Evolutionary conservation across 1,140 invertebrate genomes (phyloP), one percentile per base, ranked within the genome.

Genomic region (Campodea augens): DNA sequence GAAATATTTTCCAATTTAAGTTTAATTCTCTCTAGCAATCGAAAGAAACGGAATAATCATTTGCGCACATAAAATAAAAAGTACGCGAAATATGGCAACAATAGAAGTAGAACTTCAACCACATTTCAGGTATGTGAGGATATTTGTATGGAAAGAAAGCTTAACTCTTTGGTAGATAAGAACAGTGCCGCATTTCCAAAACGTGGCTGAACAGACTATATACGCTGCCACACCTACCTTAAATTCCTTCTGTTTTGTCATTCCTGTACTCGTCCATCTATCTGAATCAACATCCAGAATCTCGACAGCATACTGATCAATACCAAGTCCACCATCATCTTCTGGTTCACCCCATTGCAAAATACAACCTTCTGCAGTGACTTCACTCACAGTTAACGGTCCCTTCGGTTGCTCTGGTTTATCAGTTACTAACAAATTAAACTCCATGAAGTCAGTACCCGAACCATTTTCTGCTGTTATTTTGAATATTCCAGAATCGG

Each of bases 391-490:
- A 56, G 82, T 68, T 7, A 85, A 60, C 0, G 81, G 81, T 23
- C 81, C 81, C 53, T 78, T 74, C 0, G 80, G 78, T 55, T 75
- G 75, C 18, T 65, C 58, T 15, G 78, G 77, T 54, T 75, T 74
- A 46, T 82, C 78, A 37, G 93, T 65, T 36, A 98, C 89, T 54
- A 78, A 68, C 4, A 99, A 71, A 55, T 97, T 90, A 39, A 98
- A 72, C 50, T 95, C 87, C 1, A 92, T 91, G 25, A 78, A 74
- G 60, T 98, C 92, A 44, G 73, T 78, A 15, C 93, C 93, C 38
- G 83, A 89, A 49, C 90, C 82, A 58, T 98, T 98, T 56, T 78
- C n/a, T n/a, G n/a, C n/a, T n/a, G n/a, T n/a, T n/a, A n/a, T n/a
- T n/a, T n/a, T n/a, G n/a, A n/a, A n/a, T n/a, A n/a, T n/a, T n/a